A percentile compares a stretch with the other conserved stretches of the same genome.
Conservation (phyloP, 2,113 vertebrate species). For the Australoheros scitulus region DNA sequence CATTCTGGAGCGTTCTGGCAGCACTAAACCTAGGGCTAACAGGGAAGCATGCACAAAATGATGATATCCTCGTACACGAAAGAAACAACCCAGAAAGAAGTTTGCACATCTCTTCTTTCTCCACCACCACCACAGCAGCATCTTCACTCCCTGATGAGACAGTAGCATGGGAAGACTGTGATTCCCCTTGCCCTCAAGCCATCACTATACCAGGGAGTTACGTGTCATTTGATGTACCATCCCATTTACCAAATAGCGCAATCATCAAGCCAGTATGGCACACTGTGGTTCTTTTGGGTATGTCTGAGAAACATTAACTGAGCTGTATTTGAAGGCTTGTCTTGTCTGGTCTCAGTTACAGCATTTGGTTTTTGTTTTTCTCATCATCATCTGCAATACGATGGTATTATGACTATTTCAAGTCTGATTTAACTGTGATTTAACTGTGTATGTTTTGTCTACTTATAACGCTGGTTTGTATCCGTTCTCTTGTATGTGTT, state of each 20-base stretch:
- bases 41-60: neutral
- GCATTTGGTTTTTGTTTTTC: neutral
- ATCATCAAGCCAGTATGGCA: neutral
- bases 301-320: neutral
- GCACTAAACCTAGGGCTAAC: neutral
- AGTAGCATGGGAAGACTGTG: neutral
- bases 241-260: neutral
- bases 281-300: neutral
- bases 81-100: neutral
- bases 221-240: neutral
- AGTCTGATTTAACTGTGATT: neutral
- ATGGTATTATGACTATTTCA: neutral
- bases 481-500: neutral
- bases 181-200: neutral
- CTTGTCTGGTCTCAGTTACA: neutral
- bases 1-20: neutral
- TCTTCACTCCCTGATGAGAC: neutral
- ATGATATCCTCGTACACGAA: neutral
- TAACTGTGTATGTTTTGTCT: neutral
- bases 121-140: neutral
- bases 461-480: neutral
- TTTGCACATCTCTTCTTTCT: neutral
- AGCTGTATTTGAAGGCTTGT: neutral
- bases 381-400: neutral
- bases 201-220: neutral